Evolutionary conservation across 2,797 vertebrate species (phyloP), one percentile per base, ranked within the genome.

Genomic region (Percopsis omiscomaycus): DNA sequence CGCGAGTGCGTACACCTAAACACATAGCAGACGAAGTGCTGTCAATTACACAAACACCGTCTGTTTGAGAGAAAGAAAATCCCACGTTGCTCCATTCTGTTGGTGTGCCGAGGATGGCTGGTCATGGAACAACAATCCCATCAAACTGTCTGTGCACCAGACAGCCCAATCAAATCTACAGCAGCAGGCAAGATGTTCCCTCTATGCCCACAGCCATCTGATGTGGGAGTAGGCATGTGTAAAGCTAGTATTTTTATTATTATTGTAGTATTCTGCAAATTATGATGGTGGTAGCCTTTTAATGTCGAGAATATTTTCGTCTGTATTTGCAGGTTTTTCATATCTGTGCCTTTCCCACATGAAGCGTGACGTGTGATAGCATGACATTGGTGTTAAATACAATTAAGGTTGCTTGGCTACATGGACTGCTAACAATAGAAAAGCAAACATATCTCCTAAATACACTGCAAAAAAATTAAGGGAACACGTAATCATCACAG

Each of bases 101-200:
- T 71, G 63, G 28, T 45, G 29, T 55, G 45, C 3, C 4, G 55
- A 16, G 22, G 66, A 69, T 64, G 74, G 64, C 64, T 61, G 58
- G 83, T 88, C 84, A 86, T 63, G 69, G 80, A 84, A 85, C 80
- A 74, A 75, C 78, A 79, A 74, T 55, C 69, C 15, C 72, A 64
- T 83, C 81, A 84, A 72, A 81, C 66, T 42, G 49, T 49, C 68
- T 42, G 51, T 71, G 80, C 79, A 46, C 78, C 74, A 78, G 55
- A 6, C 60, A 28, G 50, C 75, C 79, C 50, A 28, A 81, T 75
- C 73, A 83, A 73, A 74, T 70, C 55, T 68, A 79, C 77, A 78
- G 76, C 80, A 63, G 71, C 68, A 8, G 68, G 72, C 71, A 68
- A 69, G 69, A 70, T 72, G 59, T 66, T 46, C 2, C 63, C 67